Conservation (phyloP, 2,888 invertebrate species). For the Pachliopta kotzebuea region DNA sequence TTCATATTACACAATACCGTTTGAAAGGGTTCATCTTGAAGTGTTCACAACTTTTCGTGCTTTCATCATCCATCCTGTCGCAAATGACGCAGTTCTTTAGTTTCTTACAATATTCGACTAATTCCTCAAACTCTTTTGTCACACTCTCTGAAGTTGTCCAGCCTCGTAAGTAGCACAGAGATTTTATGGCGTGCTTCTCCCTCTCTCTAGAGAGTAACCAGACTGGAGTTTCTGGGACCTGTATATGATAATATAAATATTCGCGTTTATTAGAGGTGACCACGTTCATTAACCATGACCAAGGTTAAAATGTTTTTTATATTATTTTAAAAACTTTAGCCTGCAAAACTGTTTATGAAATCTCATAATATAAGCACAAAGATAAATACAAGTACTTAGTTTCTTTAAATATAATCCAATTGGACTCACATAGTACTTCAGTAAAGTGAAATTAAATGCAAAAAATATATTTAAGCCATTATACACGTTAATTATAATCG, state of each 20-base stretch:
- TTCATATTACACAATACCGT: constrained; percentile 42
- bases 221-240: constrained; percentile 81
- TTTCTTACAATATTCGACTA: constrained; percentile 61
- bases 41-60: constrained; percentile 53
- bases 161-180: constrained; percentile 77
- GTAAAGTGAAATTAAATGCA: no score
- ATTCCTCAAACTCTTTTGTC: constrained; percentile 68
- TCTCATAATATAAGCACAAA: no score
- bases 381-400: no score
- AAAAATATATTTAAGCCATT: no score
- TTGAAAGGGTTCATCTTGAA: constrained; percentile 52
- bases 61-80: constrained; percentile 40
- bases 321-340: no score
- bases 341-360: no score
- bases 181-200: constrained; percentile 72
- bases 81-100: constrained; percentile 61
- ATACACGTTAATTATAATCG: no score
- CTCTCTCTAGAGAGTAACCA: constrained; percentile 76
- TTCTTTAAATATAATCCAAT: no score
- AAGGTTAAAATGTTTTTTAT: no score
- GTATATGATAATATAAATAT: constrained; percentile 10
- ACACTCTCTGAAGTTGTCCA: constrained; percentile 74
- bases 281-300: no score
- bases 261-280: no score
- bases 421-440: no score